Conservation (phyloP, 2,888 invertebrate species). For the Mythimna albipuncta region DNA sequence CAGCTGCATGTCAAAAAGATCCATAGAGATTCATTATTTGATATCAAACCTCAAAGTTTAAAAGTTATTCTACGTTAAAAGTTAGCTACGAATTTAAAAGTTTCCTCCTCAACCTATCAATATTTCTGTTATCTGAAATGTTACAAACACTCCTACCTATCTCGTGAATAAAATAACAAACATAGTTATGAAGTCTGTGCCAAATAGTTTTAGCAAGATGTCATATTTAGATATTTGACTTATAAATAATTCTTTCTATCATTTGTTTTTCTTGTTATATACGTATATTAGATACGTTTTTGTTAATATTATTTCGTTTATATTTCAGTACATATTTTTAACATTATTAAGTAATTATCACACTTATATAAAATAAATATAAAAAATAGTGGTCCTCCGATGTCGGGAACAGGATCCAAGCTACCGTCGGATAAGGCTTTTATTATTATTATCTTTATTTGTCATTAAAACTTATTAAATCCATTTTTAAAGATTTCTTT, state of each 20-base stretch:
- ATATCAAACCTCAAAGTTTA: conserved; percentile 12
- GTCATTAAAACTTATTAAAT: too few species aligned
- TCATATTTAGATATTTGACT: neutral
- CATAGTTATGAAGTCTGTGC: neutral
- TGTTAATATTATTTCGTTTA: too few species aligned
- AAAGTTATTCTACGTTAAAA: conserved; percentile 5
- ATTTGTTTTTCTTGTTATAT: neutral
- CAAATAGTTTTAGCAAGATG: conserved; percentile 1
- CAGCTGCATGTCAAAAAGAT: conserved; percentile 39
- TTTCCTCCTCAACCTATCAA: conserved; percentile 2
- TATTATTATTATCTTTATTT: too few species aligned
- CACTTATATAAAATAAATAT: too few species aligned
- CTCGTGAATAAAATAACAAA: conserved; percentile 18
- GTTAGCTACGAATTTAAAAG: conserved; percentile 8
- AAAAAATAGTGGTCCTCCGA: too few species aligned
- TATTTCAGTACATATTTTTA: too few species aligned
- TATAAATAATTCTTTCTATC: neutral
- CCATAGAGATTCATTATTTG: conserved; percentile 47
- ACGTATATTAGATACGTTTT: too few species aligned
- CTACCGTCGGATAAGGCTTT: too few species aligned
- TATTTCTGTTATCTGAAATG: conserved; percentile 23
- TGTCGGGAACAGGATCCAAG: too few species aligned
- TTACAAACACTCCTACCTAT: neutral
- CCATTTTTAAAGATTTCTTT: too few species aligned
- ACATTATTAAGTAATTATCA: too few species aligned